Percentiles rank a stretch among this genome's conserved stretches.
phyloP scores from a whole-genome alignment of 2,113 vertebrate species.

The Todiramphus saurophagus region DNA sequence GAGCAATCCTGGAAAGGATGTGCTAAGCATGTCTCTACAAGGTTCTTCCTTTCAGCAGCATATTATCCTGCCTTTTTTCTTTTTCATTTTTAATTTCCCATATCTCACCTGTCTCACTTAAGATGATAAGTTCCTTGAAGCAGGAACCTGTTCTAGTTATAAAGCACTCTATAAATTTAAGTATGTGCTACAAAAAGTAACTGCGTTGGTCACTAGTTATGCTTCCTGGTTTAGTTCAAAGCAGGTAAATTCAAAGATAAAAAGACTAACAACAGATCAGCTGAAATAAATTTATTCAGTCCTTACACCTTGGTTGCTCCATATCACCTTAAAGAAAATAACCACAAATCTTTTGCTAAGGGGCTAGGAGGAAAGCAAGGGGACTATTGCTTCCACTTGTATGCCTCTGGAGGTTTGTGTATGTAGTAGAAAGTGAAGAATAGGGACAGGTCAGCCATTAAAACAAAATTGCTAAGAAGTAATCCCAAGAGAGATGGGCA shows the following conservation, averaged over 20 bases:
- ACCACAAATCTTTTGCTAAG: neutral
- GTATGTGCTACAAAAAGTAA: neutral
- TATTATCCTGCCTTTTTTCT: neutral
- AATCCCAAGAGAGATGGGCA: neutral
- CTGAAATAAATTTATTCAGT: neutral
- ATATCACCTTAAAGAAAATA: neutral
- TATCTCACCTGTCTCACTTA: neutral
- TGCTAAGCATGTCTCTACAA: slow-evolving; percentile 12
- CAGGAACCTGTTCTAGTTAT: neutral
- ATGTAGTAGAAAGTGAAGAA: neutral
- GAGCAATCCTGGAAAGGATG: neutral
- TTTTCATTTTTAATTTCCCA: neutral
- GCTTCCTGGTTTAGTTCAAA: neutral
- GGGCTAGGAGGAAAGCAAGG: neutral
- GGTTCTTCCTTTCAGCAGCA: neutral
- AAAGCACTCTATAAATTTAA: neutral
- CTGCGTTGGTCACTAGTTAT: neutral
- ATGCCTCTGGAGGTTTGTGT: neutral
- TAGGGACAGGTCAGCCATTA: neutral
- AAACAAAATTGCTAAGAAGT: neutral
- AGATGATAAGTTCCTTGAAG: neutral
- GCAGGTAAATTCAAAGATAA: neutral
- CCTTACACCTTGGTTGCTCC: neutral
- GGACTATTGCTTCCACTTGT: neutral
- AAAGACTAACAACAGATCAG: neutral